These are phyloP conservation scores for Amiota mariae DNA, from an alignment of 2,888 invertebrate species.

Conservation along the genomic window DNA sequence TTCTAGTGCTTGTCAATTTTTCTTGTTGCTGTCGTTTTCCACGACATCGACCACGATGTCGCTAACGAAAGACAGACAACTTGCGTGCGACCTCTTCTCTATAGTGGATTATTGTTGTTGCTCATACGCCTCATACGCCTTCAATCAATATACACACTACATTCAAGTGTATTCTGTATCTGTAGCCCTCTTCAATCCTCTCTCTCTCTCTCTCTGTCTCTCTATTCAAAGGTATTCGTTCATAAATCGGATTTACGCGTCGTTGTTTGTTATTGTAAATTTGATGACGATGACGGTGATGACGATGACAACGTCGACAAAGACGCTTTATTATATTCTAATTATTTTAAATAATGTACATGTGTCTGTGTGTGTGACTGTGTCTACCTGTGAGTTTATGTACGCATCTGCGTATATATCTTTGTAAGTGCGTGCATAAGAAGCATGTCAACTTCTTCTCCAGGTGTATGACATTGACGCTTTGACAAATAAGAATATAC, in stretches of 20 bases:
- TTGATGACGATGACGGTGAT: neutral
- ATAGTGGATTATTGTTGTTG: too few relatives aligned
- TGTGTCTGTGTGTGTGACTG: neutral
- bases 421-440: neutral
- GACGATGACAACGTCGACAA: neutral
- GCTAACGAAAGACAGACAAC: too few relatives aligned
- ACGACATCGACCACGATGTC: too few relatives aligned
- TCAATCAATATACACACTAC: too few relatives aligned
- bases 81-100: too few relatives aligned
- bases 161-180: neutral
- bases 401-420: neutral
- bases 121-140: too few relatives aligned
- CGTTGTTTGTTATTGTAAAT: slow-evolving; percentile 10
- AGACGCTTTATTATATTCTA: neutral
- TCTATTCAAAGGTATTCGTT: slow-evolving; percentile 17
- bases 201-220: too few relatives aligned
- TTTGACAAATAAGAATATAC: too few relatives aligned
- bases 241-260: slow-evolving; percentile 42
- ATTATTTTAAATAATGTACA: neutral
- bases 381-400: neutral
- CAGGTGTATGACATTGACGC: too few relatives aligned
- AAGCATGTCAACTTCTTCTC: too few relatives aligned
- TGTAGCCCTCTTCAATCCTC: neutral
- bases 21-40: neutral
- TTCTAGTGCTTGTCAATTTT: neutral